Conservation (phyloP, 2,888 invertebrate genomes). For the Laothoe populi region DNA sequence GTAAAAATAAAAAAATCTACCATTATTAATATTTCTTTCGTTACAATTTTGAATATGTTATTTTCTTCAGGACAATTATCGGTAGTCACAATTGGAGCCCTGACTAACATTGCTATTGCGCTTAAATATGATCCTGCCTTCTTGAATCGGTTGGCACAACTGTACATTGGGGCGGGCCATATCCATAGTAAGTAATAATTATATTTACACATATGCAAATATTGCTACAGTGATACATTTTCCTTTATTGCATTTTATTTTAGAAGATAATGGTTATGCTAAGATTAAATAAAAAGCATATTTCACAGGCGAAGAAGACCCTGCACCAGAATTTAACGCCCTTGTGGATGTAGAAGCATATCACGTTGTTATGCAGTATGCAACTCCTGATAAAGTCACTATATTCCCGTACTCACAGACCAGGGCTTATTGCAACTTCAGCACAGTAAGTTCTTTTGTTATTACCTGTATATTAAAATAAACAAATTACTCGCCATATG, state of each 20-base stretch:
- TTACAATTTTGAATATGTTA: not conserved
- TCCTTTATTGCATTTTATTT: not conserved
- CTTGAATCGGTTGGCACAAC: slow-evolving; percentile 84
- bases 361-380: slow-evolving; percentile 57
- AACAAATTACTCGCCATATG: no score
- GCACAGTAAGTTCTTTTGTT: no score
- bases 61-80: slow-evolving; percentile 78
- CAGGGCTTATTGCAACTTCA: slow-evolving; percentile 48
- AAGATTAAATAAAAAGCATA: not conserved
- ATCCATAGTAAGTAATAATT: slow-evolving; percentile 83
- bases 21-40: no score
- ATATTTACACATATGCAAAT: not conserved
- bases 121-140: slow-evolving; percentile 88
- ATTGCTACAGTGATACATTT: no score
- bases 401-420: slow-evolving; percentile 68
- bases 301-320: slow-evolving; percentile 50
- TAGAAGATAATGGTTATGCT: not conserved
- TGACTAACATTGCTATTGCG: slow-evolving; percentile 92
- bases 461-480: no score
- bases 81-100: slow-evolving; percentile 88
- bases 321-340: slow-evolving; percentile 67
- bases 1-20: no score
- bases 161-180: slow-evolving; percentile 92
- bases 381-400: slow-evolving; percentile 65
- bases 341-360: slow-evolving; percentile 70